These are phyloP conservation scores for Acronicta aceris DNA, from an alignment of 2,888 invertebrate genomes.

Conservation along the genomic window DNA sequence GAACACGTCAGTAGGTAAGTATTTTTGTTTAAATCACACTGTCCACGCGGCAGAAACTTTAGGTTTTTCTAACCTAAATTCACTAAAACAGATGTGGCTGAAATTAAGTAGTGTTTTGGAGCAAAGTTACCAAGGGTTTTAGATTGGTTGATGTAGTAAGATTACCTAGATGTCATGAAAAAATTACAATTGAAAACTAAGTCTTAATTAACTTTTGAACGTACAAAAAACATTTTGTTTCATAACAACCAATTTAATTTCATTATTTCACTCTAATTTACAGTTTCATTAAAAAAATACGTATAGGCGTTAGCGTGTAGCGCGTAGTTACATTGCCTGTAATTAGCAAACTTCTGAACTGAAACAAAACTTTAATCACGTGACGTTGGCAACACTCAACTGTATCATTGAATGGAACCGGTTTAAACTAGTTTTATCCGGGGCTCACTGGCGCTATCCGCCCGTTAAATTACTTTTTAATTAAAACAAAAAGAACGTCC, in stretches of 20 bases:
- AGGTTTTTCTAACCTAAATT: too few species aligned
- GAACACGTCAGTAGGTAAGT: neutral
- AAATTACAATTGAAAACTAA: too few species aligned
- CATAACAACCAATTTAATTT: too few species aligned
- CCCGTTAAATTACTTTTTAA: constrained; percentile 40
- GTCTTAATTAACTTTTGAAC: too few species aligned
- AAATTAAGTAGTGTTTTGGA: too few species aligned
- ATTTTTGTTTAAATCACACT: constrained; percentile 4
- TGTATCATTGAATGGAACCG: constrained; percentile 19
- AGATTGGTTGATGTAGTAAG: too few species aligned
- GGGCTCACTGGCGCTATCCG: constrained; percentile 11
- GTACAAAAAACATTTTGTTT: too few species aligned
- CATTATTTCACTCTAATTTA: too few species aligned
- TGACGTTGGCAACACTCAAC: constrained; percentile 8
- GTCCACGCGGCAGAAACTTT: neutral
- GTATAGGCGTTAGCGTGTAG: neutral
- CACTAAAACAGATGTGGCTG: too few species aligned
- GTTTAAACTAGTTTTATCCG: constrained; percentile 6
- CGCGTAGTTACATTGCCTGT: constrained; percentile 1
- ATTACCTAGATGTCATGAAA: too few species aligned
- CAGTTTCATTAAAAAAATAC: neutral
- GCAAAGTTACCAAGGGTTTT: too few species aligned
- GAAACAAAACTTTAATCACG: constrained; percentile 24
- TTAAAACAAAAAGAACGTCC: constrained; percentile 29
- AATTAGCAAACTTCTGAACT: constrained; percentile 26